Base-by-base conservation (phyloP, 2,797 vertebrate species). In the Anolis apletophallus region DNA sequence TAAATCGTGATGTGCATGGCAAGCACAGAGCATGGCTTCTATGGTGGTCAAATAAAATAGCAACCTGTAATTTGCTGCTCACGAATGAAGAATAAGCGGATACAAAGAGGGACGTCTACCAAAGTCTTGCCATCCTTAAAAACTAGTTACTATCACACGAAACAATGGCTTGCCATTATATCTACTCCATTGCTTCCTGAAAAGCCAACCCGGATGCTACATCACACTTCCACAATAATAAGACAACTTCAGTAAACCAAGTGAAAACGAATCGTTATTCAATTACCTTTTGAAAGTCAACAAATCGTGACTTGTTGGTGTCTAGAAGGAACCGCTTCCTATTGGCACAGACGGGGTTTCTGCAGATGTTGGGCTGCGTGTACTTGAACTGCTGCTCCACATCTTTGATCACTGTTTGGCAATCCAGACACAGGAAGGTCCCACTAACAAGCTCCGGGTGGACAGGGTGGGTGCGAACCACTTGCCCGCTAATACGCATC, bases 381-480 rank as follows among this genome's bases (percentile, higher is more conserved):
- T 99, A 99, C 88, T 99, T 99, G 95, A 99, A 99, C 91, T 99
- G 99, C 94, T 99, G 99, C 7, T 99, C 97, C 91, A 99, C 98
- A 0, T 99, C 99, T 89, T 97, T 99, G 92, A 99, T 96, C 91
- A 98, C 83, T 0, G 98, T 97, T 96, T 99, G 99, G 94, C 99
- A 99, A 96, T 99, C 99, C 46, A 99, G 96, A 94, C 99, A 99
- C 91, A 98, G 89, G 94, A 99, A 99, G 50, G 98, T 98, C 23
- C 98, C 99, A 1, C 98, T 99, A 19, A 99, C 98, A 91, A 99
- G 97, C 91, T 99, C 99, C 0, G 99, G 99, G 76, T 99, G 99
- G 46, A 99, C 99, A 0, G 99, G 99, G 90, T 99, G 99, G 0
- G 98, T 99, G 55, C 99, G 97, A 34, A 99, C 99, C 84, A 99